Evolutionary conservation across 2,888 invertebrate genomes (phyloP).

Genomic region (Bruchidius siliquastri): DNA sequence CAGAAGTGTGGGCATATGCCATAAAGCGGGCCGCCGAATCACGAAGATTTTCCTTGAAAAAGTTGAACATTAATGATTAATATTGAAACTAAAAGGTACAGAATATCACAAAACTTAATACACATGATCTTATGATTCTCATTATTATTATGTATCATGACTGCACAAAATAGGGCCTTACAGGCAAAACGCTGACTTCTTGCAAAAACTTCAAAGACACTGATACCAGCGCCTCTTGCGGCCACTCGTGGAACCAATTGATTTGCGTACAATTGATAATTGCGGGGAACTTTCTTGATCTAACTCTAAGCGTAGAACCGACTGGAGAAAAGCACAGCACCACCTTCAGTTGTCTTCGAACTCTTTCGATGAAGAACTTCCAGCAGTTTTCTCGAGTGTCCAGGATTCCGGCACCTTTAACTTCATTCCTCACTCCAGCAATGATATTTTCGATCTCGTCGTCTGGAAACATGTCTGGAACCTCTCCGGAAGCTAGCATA

Average conservation of each 20-base stretch:
- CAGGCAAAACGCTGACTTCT: conserved; percentile 73
- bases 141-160: too few species aligned
- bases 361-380: conserved; percentile 96
- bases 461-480: conserved; percentile 91
- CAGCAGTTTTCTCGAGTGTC: conserved; percentile 95
- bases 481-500: conserved; percentile 91
- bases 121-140: too few species aligned
- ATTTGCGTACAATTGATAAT: conserved; percentile 92
- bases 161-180: conserved; percentile 41
- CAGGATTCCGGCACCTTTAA: conserved; percentile 80
- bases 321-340: conserved; percentile 98
- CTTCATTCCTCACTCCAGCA: conserved; percentile 76
- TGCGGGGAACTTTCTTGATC: conserved; percentile 93
- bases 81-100: too few species aligned
- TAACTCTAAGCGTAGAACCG: conserved; percentile 84
- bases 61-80: not conserved
- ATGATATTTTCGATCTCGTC: conserved; percentile 95
- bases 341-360: conserved; percentile 81
- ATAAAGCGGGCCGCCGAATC: conserved; percentile 89
- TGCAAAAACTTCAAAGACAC: conserved; percentile 86
- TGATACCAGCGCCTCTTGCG: conserved; percentile 92
- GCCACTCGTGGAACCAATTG: conserved; percentile 99
- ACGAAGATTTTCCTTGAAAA: conserved; percentile 58
- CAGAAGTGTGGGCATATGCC: conserved; percentile 92
- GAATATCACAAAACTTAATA: too few species aligned